Evolutionary conservation across 2,888 invertebrate species (phyloP).

Genomic region (Drosophila pseudotalamancana): DNA sequence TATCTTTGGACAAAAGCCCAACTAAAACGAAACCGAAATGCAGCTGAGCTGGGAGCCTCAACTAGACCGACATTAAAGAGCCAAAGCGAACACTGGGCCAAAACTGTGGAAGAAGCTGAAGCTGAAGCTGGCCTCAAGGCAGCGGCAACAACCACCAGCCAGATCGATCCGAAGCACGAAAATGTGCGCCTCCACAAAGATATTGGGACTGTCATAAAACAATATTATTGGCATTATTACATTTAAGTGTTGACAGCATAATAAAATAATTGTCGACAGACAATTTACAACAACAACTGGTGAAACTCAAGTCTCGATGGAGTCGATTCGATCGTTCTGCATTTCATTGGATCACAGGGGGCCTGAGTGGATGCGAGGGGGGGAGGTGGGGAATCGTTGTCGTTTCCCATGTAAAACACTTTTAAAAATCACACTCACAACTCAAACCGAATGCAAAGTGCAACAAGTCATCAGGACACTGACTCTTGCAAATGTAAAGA

Average conservation of each 20-base stretch:
- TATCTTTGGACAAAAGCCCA: conserved; percentile 56
- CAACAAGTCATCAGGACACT: conserved; percentile 67
- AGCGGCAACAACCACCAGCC: conserved; percentile 23
- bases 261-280: conserved; percentile 83
- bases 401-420: conserved; percentile 81
- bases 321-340: conserved; percentile 38
- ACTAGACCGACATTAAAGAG: conserved; percentile 76
- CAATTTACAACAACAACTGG: conserved; percentile 74
- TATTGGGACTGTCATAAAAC: conserved; percentile 79
- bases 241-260: conserved; percentile 83
- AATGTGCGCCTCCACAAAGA: conserved; percentile 65
- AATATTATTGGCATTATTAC: conserved; percentile 83
- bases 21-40: conserved; percentile 76
- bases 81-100: conserved; percentile 29
- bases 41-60: conserved; percentile 49
- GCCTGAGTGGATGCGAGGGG: background rate
- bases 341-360: background rate
- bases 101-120: conserved; percentile 21
- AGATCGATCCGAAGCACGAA: conserved; percentile 52
- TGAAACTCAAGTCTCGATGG: conserved; percentile 45
- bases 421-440: conserved; percentile 81
- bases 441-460: conserved; percentile 73
- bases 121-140: conserved; percentile 46
- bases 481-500: conserved; percentile 55
- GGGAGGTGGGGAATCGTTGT: conserved; percentile 42